Percentiles rank a stretch among this genome's conserved stretches.
Conservation (phyloP, 2,797 vertebrate genomes). For the Alfaro cultratus region DNA sequence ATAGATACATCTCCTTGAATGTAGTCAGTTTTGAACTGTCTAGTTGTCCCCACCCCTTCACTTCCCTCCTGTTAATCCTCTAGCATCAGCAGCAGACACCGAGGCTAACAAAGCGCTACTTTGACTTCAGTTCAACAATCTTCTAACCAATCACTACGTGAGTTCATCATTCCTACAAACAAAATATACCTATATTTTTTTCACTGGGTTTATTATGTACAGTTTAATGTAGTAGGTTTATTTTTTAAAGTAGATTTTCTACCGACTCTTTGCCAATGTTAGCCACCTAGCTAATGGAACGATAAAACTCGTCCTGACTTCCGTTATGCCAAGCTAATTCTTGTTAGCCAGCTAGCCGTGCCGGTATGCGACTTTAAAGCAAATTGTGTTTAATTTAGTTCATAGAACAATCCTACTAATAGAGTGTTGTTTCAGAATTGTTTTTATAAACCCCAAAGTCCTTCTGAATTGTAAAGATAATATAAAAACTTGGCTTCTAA, state of each 20-base stretch:
- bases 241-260: slow-evolving; percentile 18
- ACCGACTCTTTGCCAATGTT: slow-evolving; percentile 33
- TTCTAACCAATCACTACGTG: slow-evolving; percentile 57
- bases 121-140: slow-evolving; percentile 41
- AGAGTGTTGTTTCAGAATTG: not conserved
- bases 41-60: slow-evolving; percentile 54
- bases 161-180: slow-evolving; percentile 1
- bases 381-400: slow-evolving; percentile 1
- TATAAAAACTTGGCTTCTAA: slow-evolving; percentile 7
- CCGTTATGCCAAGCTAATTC: slow-evolving; percentile 67
- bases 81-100: slow-evolving; percentile 45
- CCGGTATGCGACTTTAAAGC: slow-evolving; percentile 30
- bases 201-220: not conserved
- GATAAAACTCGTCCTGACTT: slow-evolving; percentile 56
- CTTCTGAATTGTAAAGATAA: not conserved
- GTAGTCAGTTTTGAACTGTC: not conserved
- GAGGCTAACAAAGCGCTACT: slow-evolving; percentile 71
- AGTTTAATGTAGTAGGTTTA: not conserved
- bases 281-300: slow-evolving; percentile 59
- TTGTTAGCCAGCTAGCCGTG: slow-evolving; percentile 27
- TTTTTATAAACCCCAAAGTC: too few species aligned
- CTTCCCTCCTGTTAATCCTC: slow-evolving; percentile 69
- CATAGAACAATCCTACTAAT: rapidly evolving
- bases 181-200: not conserved
- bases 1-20: not conserved